phyloP scores from a whole-genome alignment of 2,888 invertebrate species.

The Hoplodrina blanda region DNA sequence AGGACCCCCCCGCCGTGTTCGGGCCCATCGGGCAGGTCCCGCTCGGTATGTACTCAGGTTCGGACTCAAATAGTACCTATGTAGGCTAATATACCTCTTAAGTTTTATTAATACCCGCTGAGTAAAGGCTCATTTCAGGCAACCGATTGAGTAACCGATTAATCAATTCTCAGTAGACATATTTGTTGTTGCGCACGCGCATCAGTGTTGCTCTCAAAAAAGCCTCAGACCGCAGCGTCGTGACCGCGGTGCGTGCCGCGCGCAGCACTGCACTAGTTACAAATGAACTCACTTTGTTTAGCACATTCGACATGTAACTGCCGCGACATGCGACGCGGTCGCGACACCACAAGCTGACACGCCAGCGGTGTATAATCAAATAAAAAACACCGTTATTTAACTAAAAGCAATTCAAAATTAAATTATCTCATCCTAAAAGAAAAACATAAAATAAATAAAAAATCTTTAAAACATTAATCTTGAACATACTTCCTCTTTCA shows the following conservation, averaged over 20 bases:
- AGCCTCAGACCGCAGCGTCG: constrained; percentile 10
- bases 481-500: too few species aligned
- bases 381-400: constrained; percentile 1
- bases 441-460: background rate
- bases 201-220: constrained; percentile 4
- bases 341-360: constrained; percentile 10
- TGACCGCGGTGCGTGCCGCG: background rate
- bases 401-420: too few species aligned
- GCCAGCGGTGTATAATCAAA: constrained; percentile 22
- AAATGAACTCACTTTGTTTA: background rate
- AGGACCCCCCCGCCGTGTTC: constrained; percentile 92
- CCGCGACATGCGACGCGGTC: background rate
- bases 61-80: constrained; percentile 18
- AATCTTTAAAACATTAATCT: too few species aligned
- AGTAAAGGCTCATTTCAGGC: background rate
- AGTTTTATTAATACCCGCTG: too few species aligned
- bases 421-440: too few species aligned
- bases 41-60: constrained; percentile 79
- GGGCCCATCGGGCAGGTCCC: constrained; percentile 96
- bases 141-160: background rate
- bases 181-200: too few species aligned
- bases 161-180: background rate
- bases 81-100: background rate
- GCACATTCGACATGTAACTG: background rate
- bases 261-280: background rate